phyloP scores from a whole-genome alignment of 1,140 invertebrate genomes.

The Cataglyphis hispanica region DNA sequence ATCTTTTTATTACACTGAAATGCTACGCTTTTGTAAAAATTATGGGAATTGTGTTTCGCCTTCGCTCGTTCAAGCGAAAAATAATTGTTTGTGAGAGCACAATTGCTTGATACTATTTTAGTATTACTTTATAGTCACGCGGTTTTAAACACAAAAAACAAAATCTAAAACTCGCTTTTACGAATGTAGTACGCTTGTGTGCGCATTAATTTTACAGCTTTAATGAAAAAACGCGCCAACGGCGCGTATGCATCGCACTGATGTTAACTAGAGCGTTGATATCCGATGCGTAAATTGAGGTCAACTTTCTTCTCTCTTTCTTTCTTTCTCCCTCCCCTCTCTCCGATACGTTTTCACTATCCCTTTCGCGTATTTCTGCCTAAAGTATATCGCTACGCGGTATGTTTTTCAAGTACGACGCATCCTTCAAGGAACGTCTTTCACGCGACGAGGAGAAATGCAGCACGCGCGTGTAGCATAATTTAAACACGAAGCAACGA shows the following conservation, averaged over 20 bases:
- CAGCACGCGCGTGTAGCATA: slow-evolving; percentile 52
- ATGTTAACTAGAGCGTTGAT: slow-evolving; percentile 53
- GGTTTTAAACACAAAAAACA: slow-evolving; percentile 32
- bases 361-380: slow-evolving; percentile 63
- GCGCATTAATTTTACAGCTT: slow-evolving; percentile 58
- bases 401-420: slow-evolving; percentile 57
- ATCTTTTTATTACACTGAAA: neutral
- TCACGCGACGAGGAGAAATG: slow-evolving; percentile 58
- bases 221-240: slow-evolving; percentile 50
- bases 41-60: neutral
- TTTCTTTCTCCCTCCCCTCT: too few relatives aligned
- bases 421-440: slow-evolving; percentile 2
- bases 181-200: neutral
- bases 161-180: slow-evolving; percentile 41
- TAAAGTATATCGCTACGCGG: slow-evolving; percentile 56
- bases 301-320: slow-evolving; percentile 41
- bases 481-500: slow-evolving; percentile 68
- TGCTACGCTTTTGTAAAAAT: neutral
- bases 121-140: slow-evolving; percentile 1
- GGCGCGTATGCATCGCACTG: neutral
- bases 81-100: neutral
- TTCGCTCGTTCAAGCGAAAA: neutral
- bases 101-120: slow-evolving; percentile 38
- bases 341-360: slow-evolving; percentile 56
- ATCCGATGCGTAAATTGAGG: slow-evolving; percentile 57